phyloP scores from a whole-genome alignment of 64 coral and sea anemone species.

The Montipora efflorescens region DNA sequence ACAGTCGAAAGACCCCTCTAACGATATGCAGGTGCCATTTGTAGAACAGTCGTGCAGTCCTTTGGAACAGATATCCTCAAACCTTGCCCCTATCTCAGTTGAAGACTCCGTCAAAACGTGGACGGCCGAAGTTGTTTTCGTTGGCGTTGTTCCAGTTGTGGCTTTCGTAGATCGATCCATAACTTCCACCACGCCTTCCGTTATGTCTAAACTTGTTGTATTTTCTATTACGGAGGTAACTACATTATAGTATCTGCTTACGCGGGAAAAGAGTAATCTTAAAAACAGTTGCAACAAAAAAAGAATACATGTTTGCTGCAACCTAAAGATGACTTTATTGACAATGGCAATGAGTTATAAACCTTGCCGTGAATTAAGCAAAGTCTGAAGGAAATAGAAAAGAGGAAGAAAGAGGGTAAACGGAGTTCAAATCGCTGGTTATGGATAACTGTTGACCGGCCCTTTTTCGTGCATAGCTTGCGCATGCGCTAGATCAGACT shows the following conservation, averaged over 20 bases:
- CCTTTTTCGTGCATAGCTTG: neutral
- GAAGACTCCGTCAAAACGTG: neutral
- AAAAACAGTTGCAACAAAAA: neutral
- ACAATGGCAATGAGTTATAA: neutral
- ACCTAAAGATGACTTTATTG: neutral
- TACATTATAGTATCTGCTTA: neutral
- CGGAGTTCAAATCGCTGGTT: neutral
- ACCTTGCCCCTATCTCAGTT: neutral
- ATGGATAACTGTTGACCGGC: conserved; percentile 33
- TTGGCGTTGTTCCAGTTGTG: too few relatives aligned
- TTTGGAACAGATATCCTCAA: neutral
- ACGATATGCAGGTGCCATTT: conserved; percentile 20
- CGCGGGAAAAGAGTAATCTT: neutral
- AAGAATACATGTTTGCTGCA: neutral
- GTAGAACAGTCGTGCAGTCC: conserved; percentile 26
- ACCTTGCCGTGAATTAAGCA: neutral
- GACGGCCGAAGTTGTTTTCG: neutral
- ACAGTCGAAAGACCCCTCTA: neutral
- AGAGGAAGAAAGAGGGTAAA: neutral
- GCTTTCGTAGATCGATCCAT: neutral
- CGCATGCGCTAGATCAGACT: neutral
- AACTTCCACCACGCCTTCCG: neutral
- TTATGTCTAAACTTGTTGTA: conserved; percentile 19
- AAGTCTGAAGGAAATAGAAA: neutral
- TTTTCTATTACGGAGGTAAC: conserved; percentile 47